These are phyloP conservation scores for Stenotaenia linearis DNA, from an alignment of 2,888 invertebrate genomes.

Conservation along the genomic window DNA sequence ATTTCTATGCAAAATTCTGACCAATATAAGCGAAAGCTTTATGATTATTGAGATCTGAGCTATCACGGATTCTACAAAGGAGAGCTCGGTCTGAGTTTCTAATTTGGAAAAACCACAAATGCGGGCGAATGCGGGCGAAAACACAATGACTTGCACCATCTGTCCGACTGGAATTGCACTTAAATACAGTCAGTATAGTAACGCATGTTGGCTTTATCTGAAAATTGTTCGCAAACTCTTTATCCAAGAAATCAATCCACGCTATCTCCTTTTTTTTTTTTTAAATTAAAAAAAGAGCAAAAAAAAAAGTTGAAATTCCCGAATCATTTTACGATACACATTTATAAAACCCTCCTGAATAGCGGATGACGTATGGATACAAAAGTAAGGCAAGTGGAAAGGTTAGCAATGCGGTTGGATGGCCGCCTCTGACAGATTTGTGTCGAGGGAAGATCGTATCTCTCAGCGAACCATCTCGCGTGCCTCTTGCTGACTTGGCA, in stretches of 20 bases:
- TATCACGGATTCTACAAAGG: not conserved
- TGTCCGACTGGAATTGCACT: not conserved
- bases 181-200: not conserved
- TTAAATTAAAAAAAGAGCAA: too few relatives aligned
- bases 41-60: not conserved
- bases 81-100: not conserved
- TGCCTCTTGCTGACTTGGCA: constrained; percentile 21
- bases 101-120: not conserved
- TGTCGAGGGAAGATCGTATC: constrained; percentile 26
- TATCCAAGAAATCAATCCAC: not conserved
- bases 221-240: not conserved
- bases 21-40: too few relatives aligned
- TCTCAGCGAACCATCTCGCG: not conserved
- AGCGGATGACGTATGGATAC: constrained; percentile 1
- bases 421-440: constrained; percentile 17
- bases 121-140: not conserved
- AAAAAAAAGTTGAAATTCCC: not conserved
- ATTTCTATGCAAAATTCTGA: too few relatives aligned
- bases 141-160: not conserved
- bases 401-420: constrained; percentile 26
- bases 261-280: not conserved
- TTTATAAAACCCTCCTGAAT: not conserved
- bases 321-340: not conserved
- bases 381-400: constrained; percentile 22
- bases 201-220: not conserved